A percentile compares a stretch with the other conserved stretches of the same genome.
Evolutionary conservation across 2,888 invertebrate genomes (phyloP).

Genomic region (Lasioglossum vierecki): DNA sequence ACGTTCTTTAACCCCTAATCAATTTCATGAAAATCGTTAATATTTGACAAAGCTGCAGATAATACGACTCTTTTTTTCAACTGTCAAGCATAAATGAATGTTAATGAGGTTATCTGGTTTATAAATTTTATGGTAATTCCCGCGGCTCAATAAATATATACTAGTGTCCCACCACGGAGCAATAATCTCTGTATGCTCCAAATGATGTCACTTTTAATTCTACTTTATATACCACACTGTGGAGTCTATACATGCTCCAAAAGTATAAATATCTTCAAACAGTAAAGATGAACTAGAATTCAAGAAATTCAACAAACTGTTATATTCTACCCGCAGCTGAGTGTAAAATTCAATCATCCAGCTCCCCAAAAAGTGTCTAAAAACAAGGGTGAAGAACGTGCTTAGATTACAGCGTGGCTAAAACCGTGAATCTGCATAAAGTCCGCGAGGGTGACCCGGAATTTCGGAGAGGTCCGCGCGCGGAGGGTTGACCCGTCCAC

Average conservation of each 20-base stretch:
- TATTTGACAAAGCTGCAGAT: not conserved
- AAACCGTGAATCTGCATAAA: not conserved
- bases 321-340: not conserved
- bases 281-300: not conserved
- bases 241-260: not conserved
- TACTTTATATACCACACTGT: not conserved
- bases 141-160: not conserved
- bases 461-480: not conserved
- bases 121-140: not conserved
- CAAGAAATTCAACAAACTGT: not conserved
- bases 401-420: not conserved
- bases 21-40: not conserved
- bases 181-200: not conserved
- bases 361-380: not conserved
- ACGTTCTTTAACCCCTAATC: not conserved
- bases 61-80: not conserved
- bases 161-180: no score
- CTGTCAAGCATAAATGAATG: not conserved
- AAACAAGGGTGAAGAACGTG: not conserved
- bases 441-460: not conserved
- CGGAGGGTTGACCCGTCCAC: slow-evolving; percentile 3
- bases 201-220: not conserved
- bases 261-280: not conserved
- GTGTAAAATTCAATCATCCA: not conserved
- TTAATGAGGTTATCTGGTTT: not conserved